These are phyloP conservation scores for Myiozetetes cayanensis DNA, from an alignment of 2,113 vertebrate species.

Conservation along the genomic window DNA sequence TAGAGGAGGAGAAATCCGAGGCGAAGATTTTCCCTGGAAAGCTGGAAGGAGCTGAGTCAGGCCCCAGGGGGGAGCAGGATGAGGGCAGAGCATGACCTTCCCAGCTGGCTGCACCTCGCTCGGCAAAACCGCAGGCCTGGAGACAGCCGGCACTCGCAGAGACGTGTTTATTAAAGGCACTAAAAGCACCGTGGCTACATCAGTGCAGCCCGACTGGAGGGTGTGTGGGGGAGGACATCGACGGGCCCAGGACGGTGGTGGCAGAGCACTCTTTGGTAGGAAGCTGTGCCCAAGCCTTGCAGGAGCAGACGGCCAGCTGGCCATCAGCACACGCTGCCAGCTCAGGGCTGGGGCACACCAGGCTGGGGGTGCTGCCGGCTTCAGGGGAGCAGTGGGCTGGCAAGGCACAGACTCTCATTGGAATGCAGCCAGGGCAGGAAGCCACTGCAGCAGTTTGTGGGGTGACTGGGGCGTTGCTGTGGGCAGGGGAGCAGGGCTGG, in stretches of 20 bases:
- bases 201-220: background rate
- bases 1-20: background rate
- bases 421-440: rapidly evolving
- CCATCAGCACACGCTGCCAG: background rate
- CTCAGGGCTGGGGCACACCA: rapidly evolving
- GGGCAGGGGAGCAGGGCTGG: background rate
- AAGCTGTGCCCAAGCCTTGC: background rate
- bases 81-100: background rate
- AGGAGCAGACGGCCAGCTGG: background rate
- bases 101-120: background rate
- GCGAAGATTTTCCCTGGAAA: background rate
- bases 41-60: constrained; percentile 21
- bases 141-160: background rate
- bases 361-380: background rate
- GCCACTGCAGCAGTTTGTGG: background rate
- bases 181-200: constrained; percentile 57
- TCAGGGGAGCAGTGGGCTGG: background rate
- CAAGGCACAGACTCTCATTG: rapidly evolving
- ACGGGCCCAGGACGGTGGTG: background rate
- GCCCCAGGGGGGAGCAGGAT: background rate
- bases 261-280: constrained; percentile 17
- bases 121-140: background rate
- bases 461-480: background rate
- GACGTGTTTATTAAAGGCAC: constrained; percentile 65
- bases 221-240: background rate